These are phyloP conservation scores for Phymastichus coffea DNA, from an alignment of 1,140 invertebrate genomes.

Conservation along the genomic window DNA sequence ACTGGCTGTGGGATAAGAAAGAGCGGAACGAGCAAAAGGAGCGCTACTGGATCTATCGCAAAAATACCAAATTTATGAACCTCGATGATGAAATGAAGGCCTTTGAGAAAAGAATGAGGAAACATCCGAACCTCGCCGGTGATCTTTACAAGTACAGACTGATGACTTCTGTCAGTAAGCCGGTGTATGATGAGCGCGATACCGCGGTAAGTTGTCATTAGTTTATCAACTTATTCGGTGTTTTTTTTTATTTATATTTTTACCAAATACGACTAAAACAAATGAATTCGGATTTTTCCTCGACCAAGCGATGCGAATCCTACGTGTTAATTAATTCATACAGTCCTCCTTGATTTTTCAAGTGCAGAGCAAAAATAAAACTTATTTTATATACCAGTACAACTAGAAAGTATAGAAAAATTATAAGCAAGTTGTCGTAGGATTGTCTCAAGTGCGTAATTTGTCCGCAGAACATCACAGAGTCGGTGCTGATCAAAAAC, in stretches of 20 bases:
- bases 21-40: constrained; percentile 77
- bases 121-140: constrained; percentile 58
- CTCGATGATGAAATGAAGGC: constrained; percentile 60
- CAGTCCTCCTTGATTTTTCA: no score
- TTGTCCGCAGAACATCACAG: constrained; percentile 85
- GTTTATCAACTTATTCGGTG: no score
- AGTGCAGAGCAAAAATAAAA: no score
- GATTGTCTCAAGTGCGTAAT: constrained; percentile 51
- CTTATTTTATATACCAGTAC: no score
- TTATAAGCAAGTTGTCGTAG: no score
- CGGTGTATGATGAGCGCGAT: constrained; percentile 81
- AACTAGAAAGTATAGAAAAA: no score
- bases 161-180: constrained; percentile 89
- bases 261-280: no score
- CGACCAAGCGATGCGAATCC: no score
- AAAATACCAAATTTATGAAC: constrained; percentile 58
- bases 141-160: constrained; percentile 68
- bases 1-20: constrained; percentile 83
- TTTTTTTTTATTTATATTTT: background rate
- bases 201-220: constrained; percentile 77
- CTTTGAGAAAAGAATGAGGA: constrained; percentile 53
- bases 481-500: constrained; percentile 90
- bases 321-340: no score
- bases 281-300: no score
- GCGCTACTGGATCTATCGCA: constrained; percentile 64